Conservation (phyloP, 2,113 vertebrate genomes). For the Oxygymnocypris stewartii region DNA sequence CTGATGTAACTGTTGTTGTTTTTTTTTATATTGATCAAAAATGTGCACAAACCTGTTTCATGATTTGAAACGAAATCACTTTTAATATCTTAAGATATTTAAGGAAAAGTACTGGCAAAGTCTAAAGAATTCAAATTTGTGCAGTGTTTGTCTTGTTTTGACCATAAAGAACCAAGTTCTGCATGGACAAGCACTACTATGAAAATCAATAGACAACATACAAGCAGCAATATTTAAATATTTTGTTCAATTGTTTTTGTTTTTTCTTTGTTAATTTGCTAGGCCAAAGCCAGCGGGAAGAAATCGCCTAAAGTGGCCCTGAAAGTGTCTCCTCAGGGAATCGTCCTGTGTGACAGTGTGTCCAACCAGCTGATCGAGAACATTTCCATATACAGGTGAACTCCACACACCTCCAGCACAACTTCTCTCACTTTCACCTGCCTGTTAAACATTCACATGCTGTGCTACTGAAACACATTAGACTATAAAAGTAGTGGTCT, state of each 20-base stretch:
- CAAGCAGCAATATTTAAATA: too few species aligned
- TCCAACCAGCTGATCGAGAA: slow-evolving; percentile 86
- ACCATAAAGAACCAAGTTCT: too few species aligned
- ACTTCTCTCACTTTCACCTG: not conserved
- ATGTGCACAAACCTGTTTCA: too few species aligned
- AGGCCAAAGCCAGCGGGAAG: slow-evolving; percentile 92
- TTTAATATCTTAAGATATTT: too few species aligned
- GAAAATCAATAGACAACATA: too few species aligned
- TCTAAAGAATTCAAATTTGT: too few species aligned
- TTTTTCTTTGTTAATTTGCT: not conserved
- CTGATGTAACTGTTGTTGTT: too few species aligned
- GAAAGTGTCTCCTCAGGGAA: slow-evolving; percentile 87
- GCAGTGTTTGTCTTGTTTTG: too few species aligned
- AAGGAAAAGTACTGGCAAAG: too few species aligned
- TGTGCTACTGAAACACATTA: not conserved
- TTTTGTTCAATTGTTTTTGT: not conserved
- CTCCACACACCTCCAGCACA: not conserved
- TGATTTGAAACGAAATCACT: too few species aligned
- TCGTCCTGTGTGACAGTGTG: slow-evolving; percentile 77
- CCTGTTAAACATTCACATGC: not conserved
- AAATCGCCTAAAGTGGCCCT: slow-evolving; percentile 89
- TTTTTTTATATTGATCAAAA: too few species aligned
- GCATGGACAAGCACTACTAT: not conserved
- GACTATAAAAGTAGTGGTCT: not conserved
- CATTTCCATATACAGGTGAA: slow-evolving; percentile 91